A percentile compares a stretch with the other conserved stretches of the same genome.
phyloP scores from a whole-genome alignment of 2,113 vertebrate species.

The Guaruba guarouba region DNA sequence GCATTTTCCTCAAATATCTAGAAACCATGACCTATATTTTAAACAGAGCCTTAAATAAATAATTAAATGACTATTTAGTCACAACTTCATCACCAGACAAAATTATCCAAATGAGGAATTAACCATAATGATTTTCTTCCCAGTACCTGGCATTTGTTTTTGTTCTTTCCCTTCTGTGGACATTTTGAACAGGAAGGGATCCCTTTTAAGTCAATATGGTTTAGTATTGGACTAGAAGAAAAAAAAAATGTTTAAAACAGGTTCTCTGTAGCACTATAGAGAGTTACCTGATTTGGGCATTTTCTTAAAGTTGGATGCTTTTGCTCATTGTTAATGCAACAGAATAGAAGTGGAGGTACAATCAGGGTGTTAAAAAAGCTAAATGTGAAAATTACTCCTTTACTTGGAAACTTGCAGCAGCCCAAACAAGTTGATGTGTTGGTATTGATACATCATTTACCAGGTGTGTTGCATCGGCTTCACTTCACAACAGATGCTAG shows the following conservation, averaged over 20 bases:
- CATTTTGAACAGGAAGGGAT: not conserved
- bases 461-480: not conserved
- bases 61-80: constrained; percentile 7
- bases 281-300: not conserved
- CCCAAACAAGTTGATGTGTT: not conserved
- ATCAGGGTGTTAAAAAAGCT: not conserved
- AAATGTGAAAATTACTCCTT: not conserved
- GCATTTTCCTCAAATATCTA: not conserved
- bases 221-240: not conserved
- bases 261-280: not conserved
- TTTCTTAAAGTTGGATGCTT: not conserved
- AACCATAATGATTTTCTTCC: not conserved
- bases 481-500: not conserved
- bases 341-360: not conserved
- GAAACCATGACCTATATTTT: constrained; percentile 18
- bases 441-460: not conserved
- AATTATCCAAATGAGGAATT: not conserved
- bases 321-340: not conserved
- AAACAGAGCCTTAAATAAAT: constrained; percentile 19
- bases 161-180: not conserved
- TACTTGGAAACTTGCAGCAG: not conserved
- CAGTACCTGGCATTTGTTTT: not conserved
- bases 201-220: not conserved
- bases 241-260: not conserved
- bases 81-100: not conserved